Conservation (phyloP, 1,140 invertebrate species). For the Neodiprion pinetum region DNA sequence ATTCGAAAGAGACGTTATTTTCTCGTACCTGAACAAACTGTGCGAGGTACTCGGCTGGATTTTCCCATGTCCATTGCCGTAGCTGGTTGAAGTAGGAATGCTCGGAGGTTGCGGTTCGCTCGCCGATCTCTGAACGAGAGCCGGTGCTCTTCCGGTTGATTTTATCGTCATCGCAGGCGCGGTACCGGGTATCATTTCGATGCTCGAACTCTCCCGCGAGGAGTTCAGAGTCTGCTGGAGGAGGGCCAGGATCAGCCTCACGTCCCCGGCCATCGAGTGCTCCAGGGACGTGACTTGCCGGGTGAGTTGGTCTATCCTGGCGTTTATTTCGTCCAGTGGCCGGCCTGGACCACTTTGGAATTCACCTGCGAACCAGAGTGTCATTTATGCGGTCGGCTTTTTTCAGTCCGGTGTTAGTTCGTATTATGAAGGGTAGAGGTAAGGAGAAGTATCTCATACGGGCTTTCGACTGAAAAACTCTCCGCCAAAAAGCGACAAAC, state of each 20-base stretch:
- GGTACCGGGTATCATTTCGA: constrained; percentile 56
- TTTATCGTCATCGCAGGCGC: constrained; percentile 51
- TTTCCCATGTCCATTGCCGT: constrained; percentile 50
- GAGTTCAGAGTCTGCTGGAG: constrained; percentile 65
- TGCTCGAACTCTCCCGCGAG: constrained; percentile 55
- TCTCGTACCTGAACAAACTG: constrained; percentile 53
- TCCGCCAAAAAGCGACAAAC: no score
- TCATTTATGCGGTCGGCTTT: no score
- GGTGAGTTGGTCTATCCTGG: constrained; percentile 71
- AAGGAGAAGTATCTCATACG: no score
- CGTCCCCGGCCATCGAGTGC: constrained; percentile 70
- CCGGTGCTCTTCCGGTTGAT: constrained; percentile 54
- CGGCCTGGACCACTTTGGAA: constrained; percentile 58
- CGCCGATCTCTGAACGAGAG: constrained; percentile 67
- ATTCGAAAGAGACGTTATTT: no score
- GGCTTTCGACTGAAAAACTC: no score
- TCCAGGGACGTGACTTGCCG: constrained; percentile 70
- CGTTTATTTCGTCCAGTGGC: constrained; percentile 63
- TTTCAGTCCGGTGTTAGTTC: no score
- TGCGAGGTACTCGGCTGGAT: constrained; percentile 56
- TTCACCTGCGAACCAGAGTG: constrained; percentile 40
- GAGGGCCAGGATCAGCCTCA: constrained; percentile 71
- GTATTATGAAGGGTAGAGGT: no score
- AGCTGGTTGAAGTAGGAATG: constrained; percentile 53
- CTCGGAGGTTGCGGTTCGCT: constrained; percentile 67